Conservation (phyloP, 2,113 vertebrate species). For the western clawed frog (Xenopus tropicalis) region DNA sequence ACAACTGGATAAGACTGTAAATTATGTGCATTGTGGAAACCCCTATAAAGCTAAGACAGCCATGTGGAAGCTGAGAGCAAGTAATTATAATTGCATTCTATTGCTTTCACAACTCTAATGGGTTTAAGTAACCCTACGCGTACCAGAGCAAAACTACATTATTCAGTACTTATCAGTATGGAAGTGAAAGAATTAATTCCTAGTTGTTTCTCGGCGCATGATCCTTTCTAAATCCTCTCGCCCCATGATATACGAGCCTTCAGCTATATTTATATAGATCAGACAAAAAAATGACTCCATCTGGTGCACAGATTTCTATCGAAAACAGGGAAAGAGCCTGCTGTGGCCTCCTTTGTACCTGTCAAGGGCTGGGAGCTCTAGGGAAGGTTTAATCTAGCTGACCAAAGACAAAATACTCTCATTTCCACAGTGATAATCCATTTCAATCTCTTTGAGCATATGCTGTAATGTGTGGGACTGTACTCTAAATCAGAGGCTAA, state of each 20-base stretch:
- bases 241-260: conserved; percentile 33
- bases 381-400: conserved; percentile 19
- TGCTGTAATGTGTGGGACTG: conserved; percentile 13
- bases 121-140: not conserved
- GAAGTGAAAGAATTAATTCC: conserved; percentile 20
- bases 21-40: no score
- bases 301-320: conserved; percentile 39
- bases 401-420: conserved; percentile 22
- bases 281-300: conserved; percentile 28
- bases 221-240: conserved; percentile 12
- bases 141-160: not conserved
- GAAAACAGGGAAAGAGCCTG: conserved; percentile 29
- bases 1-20: no score
- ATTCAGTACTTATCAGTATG: not conserved
- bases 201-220: conserved; percentile 7
- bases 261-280: conserved; percentile 32
- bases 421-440: conserved; percentile 16
- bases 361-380: conserved; percentile 18
- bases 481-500: conserved; percentile 3
- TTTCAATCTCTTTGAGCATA: conserved; percentile 18
- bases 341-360: conserved; percentile 30
- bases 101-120: not conserved
- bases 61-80: not conserved
- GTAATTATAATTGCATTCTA: not conserved
- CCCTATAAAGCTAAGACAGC: not conserved